Conservation (phyloP, 2,113 vertebrate species). For the Mobula hypostoma region DNA sequence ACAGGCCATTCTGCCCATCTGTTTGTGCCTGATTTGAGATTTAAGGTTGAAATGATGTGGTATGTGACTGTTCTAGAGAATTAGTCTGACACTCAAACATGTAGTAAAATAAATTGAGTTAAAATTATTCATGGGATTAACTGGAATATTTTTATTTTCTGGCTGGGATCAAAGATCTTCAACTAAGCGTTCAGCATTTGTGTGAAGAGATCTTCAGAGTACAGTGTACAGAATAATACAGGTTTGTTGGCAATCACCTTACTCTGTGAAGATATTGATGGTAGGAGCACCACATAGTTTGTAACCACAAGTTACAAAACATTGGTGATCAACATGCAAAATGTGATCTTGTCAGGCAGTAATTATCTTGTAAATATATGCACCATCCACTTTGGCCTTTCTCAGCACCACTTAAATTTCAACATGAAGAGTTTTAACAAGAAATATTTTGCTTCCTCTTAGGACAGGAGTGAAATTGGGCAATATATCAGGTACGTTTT, state of each 20-base stretch:
- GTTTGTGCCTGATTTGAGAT: too few relatives aligned
- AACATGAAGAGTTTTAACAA: neutral
- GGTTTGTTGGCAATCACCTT: neutral
- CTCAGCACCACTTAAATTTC: neutral
- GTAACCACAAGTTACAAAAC: neutral
- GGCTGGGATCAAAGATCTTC: neutral
- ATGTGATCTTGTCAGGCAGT: neutral
- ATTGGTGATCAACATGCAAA: neutral
- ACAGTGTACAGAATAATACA: neutral
- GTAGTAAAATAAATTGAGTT: neutral
- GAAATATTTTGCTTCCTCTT: neutral
- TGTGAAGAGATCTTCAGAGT: neutral
- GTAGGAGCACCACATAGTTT: neutral
- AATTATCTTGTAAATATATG: neutral
- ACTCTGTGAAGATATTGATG: neutral
- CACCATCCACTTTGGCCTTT: neutral
- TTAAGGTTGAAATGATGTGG: neutral
- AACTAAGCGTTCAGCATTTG: neutral
- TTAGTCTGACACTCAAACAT: neutral
- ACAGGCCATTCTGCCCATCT: too few relatives aligned
- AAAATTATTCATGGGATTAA: neutral
- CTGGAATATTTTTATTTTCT: neutral
- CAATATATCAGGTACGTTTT: neutral
- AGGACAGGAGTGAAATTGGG: neutral
- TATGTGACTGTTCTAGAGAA: neutral